Base-by-base conservation (phyloP, 2,797 vertebrate species). In the Urophycis tenuis region DNA sequence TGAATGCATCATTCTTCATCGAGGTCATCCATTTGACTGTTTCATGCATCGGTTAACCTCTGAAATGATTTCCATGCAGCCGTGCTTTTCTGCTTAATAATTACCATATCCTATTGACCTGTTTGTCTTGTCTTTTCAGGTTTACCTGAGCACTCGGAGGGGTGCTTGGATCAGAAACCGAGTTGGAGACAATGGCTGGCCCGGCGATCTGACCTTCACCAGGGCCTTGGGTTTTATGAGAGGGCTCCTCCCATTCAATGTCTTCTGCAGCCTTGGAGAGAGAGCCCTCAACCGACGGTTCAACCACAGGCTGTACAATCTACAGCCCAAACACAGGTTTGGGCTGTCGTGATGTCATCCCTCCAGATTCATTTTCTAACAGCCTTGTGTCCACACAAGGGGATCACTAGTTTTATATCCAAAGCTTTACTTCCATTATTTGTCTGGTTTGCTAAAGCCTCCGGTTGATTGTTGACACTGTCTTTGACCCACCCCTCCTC, bases 291-390 rank as follows among this genome's bases (percentile, higher is more conserved):
- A 94, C 75, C 9, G 60, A 5, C 86, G 84, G 78, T 93, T 94
- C 79, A 81, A 93, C 80, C 94, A 95, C 73, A 30, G 77, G 19
- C 75, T 93, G 39, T 95, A 93, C 85, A 91, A 90, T 32, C 87
- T 97, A 34, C 93, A 95, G 84, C 95, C 96, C 76, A 93, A 92
- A n/a, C 94, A 97, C 94, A 96, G 96, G 96, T 97, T n/a, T n/a
- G n/a, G n/a, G n/a, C n/a, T n/a, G n/a, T n/a, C n/a, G n/a, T n/a
- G n/a, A n/a, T n/a, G n/a, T n/a, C n/a, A n/a, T n/a, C n/a, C n/a
- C n/a, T n/a, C n/a, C n/a, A n/a, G n/a, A n/a, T n/a, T n/a, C n/a
- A n/a, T n/a, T n/a, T n/a, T n/a, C n/a, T n/a, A n/a, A n/a, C n/a
- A n/a, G n/a, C n/a, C n/a, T n/a, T n/a, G n/a, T n/a, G n/a, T n/a